Base-by-base conservation (phyloP, 2,797 vertebrate genomes). In the Tarsius wallacei region DNA sequence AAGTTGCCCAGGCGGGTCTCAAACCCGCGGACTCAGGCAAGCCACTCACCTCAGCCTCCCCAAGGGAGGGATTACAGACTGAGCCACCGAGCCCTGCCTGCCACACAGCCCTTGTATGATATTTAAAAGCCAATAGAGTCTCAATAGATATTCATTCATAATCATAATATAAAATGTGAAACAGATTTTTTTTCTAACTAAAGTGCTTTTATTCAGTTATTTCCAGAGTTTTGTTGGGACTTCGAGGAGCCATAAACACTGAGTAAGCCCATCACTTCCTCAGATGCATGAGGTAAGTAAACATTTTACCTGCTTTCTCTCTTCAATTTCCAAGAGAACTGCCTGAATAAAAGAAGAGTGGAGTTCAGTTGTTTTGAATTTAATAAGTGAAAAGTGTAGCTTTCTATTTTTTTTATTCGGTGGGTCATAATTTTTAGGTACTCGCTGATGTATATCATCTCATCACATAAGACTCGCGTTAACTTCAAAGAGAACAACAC, bases 401-500 rank as follows among this genome's bases (percentile, higher is more conserved):
- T 77, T 73, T 82, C 66, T 84, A 19, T n/a, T 73, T 66, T 70
- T 95, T 94, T 81, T 28, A 57, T 78, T 61, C 63, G 49, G 24
- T 70, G 68, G 68, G 14, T 59, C 87, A 36, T 87, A 68, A 78
- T 66, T 95, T 88, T 93, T 90, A 80, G 47, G 47, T 73, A 61
- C 24, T 51, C 70, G 91, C 80, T 89, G 89, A 77, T 42, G 3
- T 93, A 95, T 96, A 84, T 94, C 90, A 93, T 95, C 93, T 97
- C 93, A 93, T 97, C 97, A 94, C 97, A 21, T 96, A 89, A 95
- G 93, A 91, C 53, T 96, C 63, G 33, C 61, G 83, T 93, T 94
- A 90, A 97, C 96, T 97, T 98, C 98, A 98, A 98, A 98, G 94
- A 73, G 73, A 85, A 61, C 0, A 17, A 24, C 84, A 31, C 63